These are phyloP conservation scores for Chiridota heheva DNA, from an alignment of 35 echinoderm and acorn worm genomes.

Conservation along the genomic window DNA sequence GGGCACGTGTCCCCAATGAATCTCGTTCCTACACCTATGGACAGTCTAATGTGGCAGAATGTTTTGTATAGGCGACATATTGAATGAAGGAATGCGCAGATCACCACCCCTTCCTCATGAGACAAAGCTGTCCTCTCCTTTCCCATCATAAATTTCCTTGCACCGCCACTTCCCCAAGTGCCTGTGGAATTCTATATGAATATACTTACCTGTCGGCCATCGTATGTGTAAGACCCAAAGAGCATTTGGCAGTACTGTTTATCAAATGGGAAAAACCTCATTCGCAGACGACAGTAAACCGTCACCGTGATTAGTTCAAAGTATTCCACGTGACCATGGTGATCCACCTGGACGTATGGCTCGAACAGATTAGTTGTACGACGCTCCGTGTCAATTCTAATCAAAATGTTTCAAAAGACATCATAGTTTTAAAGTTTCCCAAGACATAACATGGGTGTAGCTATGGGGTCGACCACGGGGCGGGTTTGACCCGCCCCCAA, in stretches of 20 bases:
- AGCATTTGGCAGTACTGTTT: slow-evolving; percentile 11
- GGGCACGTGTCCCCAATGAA: too few relatives aligned
- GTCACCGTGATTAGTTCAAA: slow-evolving; percentile 23
- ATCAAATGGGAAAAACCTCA: slow-evolving; percentile 38
- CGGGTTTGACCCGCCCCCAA: too few relatives aligned
- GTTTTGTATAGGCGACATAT: background rate
- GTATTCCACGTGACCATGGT: background rate
- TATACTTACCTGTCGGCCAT: slow-evolving; percentile 16
- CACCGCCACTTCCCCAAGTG: background rate
- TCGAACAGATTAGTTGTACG: slow-evolving; percentile 24
- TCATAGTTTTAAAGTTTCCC: too few relatives aligned
- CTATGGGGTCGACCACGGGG: too few relatives aligned
- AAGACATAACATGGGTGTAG: too few relatives aligned
- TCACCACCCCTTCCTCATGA: background rate
- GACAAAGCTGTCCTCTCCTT: background rate
- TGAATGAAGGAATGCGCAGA: background rate
- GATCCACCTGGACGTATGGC: slow-evolving; percentile 21
- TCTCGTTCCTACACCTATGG: too few relatives aligned
- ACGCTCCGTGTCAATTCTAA: too few relatives aligned
- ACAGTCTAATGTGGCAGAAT: background rate
- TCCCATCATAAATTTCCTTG: background rate
- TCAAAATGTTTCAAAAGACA: too few relatives aligned
- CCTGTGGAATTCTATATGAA: background rate
- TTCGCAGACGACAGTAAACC: slow-evolving; percentile 33
- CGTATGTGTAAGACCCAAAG: slow-evolving; percentile 27